Base-by-base conservation (phyloP, 2,113 vertebrate species). In the Patagioenas fasciata region DNA sequence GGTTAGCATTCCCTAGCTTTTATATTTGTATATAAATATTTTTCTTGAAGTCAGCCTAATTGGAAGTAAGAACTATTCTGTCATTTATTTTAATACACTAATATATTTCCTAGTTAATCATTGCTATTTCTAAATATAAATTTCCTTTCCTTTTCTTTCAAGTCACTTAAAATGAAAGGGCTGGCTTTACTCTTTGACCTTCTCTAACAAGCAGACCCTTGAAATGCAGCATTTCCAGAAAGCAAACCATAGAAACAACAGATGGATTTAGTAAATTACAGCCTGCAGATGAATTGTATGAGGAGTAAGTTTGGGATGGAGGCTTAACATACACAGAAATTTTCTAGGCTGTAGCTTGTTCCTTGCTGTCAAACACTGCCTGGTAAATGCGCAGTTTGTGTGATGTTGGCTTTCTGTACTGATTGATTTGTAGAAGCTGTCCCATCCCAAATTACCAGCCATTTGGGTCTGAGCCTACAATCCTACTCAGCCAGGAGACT, bases 141-240 rank as follows among this genome's bases (percentile, higher is more conserved):
- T 97, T 98, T 97, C 97, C 97, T 98, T 97, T 96, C 91, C 93
- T 97, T 96, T 97, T 97, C 97, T 98, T 98, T 98, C 97, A 98
- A 98, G 97, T 98, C 88, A 34, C 92, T 97, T 93, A 92, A 98
- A 98, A 98, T 98, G 97, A 98, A 98, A 97, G 97, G 93, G 92
- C 80, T 44, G 57, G 61, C 28, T 95, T 95, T 97, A 96, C 97
- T 97, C 97, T 95, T 97, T 98, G 98, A 98, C 97, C 97, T 97
- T 73, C 93, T 91, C 89, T 94, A 97, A 97, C 93, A 95, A 97
- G 97, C 97, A 97, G 97, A 97, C 96, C 96, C 97, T 98, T 96
- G 96, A 98, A 97, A 98, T 80, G 94, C 94, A 96, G 93, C 88
- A 18, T 97, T 98, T 98, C 95, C 97, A 97, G 96, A 97, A 90